Conservation (phyloP, 2,113 vertebrate genomes). For the Meleagris gallopavo region DNA sequence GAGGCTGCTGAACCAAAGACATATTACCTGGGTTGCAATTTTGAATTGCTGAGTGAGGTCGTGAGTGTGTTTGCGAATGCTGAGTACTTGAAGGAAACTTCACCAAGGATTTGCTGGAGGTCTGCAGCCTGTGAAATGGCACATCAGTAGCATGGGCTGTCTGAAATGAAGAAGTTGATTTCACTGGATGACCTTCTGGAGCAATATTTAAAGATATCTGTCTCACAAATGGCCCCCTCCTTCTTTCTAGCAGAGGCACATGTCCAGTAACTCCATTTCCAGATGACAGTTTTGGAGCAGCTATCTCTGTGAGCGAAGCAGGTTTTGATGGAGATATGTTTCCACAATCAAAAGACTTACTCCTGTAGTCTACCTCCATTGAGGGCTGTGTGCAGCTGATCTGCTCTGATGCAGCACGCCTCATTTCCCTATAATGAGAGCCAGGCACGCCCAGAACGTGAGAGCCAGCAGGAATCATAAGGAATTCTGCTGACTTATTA, state of each 20-base stretch:
- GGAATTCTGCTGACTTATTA: conserved; percentile 83
- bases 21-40: conserved; percentile 79
- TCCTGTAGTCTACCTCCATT: conserved; percentile 90
- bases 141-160: conserved; percentile 68
- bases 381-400: conserved; percentile 88
- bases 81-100: conserved; percentile 68
- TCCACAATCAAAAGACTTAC: conserved; percentile 96
- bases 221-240: conserved; percentile 91
- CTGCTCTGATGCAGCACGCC: conserved; percentile 93
- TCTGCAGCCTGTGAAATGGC: conserved; percentile 75
- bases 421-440: conserved; percentile 84
- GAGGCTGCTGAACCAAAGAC: conserved; percentile 74
- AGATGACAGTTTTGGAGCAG: conserved; percentile 72
- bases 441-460: conserved; percentile 88
- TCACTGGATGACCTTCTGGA: conserved; percentile 84
- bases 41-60: conserved; percentile 44
- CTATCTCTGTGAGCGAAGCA: conserved; percentile 67
- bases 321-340: conserved; percentile 82
- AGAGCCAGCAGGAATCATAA: conserved; percentile 81
- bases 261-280: conserved; percentile 72
- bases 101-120: conserved; percentile 45
- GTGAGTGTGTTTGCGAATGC: conserved; percentile 39
- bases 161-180: conserved; percentile 77
- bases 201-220: conserved; percentile 96
- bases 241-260: conserved; percentile 92